Conservation (phyloP, 1,140 invertebrate genomes). For the Drosophila carrolli region DNA sequence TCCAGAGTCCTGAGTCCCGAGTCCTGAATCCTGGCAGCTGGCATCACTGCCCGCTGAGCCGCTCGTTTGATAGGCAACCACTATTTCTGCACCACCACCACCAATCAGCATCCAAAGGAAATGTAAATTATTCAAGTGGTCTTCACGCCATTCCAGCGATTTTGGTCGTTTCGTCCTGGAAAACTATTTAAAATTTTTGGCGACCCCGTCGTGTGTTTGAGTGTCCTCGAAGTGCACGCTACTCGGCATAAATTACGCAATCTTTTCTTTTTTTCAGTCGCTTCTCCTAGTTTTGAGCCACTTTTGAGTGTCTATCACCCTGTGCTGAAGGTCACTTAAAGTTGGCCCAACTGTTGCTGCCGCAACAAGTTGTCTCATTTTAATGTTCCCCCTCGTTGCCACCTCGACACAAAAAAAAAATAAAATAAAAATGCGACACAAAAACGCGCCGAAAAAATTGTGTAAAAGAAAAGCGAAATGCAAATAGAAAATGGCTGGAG, state of each 20-base stretch:
- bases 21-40: conserved; percentile 26
- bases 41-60: conserved; percentile 10
- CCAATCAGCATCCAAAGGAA: conserved; percentile 31
- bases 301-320: conserved; percentile 8
- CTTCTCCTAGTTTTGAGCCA: conserved; percentile 3
- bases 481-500: conserved; percentile 68
- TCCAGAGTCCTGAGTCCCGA: background rate
- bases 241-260: conserved; percentile 69
- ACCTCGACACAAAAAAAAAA: conserved; percentile 19
- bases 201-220: conserved; percentile 57
- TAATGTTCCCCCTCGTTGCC: conserved; percentile 12
- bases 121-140: conserved; percentile 82
- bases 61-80: conserved; percentile 2
- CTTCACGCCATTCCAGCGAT: conserved; percentile 61
- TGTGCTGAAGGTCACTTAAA: conserved; percentile 69
- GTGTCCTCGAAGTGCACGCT: conserved; percentile 51
- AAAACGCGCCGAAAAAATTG: conserved; percentile 55
- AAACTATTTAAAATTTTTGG: conserved; percentile 60
- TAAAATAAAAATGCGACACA: conserved; percentile 32
- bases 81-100: conserved; percentile 44
- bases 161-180: background rate
- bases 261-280: background rate
- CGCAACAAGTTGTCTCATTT: conserved; percentile 61
- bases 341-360: conserved; percentile 64
- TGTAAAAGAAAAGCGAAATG: conserved; percentile 79